Evolutionary conservation across 1,140 invertebrate species (phyloP).

Genomic region (Hycleus phaleratus): DNA sequence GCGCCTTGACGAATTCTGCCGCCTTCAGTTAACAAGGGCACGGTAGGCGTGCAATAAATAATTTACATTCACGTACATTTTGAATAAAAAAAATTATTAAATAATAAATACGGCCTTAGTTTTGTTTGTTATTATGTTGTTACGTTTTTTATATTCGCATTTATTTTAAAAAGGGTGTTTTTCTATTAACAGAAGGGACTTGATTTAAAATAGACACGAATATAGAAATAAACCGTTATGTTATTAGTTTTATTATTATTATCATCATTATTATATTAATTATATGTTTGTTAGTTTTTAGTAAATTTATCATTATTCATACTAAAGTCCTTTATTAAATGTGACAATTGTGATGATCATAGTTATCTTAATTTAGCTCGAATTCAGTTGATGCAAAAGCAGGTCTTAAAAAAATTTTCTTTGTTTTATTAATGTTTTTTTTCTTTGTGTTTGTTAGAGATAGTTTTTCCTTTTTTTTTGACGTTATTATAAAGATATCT

Average conservation of each 20-base stretch:
- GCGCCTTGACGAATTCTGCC: conserved; percentile 40
- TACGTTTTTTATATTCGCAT: conserved; percentile 36
- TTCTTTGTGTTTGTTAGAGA: neutral
- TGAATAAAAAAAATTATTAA: neutral
- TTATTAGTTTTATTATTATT: conserved; percentile 35
- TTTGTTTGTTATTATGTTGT: conserved; percentile 40
- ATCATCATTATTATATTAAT: conserved; percentile 11
- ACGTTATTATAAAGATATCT: conserved; percentile 14
- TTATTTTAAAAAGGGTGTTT: conserved; percentile 22
- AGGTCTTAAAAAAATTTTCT: conserved; percentile 12
- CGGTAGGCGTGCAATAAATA: conserved; percentile 33
- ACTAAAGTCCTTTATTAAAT: conserved; percentile 31
- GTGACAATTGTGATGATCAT: conserved; percentile 35
- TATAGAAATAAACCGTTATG: conserved; percentile 25
- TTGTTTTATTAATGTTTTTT: conserved; percentile 3
- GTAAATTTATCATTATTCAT: conserved; percentile 35
- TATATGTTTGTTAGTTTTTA: conserved; percentile 42
- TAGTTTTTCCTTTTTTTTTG: neutral
- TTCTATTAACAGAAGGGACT: too few relatives aligned
- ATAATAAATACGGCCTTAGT: neutral
- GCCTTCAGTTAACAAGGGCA: conserved; percentile 36
- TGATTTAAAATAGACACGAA: conserved; percentile 1
- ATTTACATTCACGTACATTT: neutral
- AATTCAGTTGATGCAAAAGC: conserved; percentile 23
- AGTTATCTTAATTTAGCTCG: conserved; percentile 30